Conservation (phyloP, 1,140 invertebrate species). For the Bombus cullumanus region DNA sequence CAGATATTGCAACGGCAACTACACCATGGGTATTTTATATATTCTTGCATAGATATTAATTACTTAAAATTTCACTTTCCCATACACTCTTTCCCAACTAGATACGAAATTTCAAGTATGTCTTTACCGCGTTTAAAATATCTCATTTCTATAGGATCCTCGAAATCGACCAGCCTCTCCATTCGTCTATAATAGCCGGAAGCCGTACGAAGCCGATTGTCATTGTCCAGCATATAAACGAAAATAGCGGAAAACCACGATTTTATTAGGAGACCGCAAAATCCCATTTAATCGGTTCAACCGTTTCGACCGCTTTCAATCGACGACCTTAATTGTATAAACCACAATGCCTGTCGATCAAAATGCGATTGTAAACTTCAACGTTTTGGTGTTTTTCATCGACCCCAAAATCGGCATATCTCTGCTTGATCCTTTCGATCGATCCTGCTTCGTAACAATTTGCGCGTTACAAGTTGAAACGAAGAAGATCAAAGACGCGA, state of each 20-base stretch:
- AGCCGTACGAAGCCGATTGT: slow-evolving; percentile 26
- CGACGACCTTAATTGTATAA: slow-evolving; percentile 57
- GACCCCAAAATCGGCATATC: too few species aligned
- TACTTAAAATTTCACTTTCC: too few species aligned
- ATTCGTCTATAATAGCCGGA: slow-evolving; percentile 19
- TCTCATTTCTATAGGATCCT: neutral
- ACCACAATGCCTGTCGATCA: slow-evolving; percentile 37
- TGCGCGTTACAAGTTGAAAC: neutral
- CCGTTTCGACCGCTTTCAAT: slow-evolving; percentile 53
- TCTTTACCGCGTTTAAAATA: neutral
- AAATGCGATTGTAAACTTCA: slow-evolving; percentile 28
- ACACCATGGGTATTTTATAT: too few species aligned
- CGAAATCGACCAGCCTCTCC: slow-evolving; percentile 9
- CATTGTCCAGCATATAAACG: neutral
- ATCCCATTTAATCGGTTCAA: slow-evolving; percentile 56
- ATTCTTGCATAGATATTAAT: too few species aligned
- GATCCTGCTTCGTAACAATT: accelerated
- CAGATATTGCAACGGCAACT: too few species aligned
- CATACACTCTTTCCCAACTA: too few species aligned
- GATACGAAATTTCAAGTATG: too few species aligned
- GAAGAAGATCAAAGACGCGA: neutral
- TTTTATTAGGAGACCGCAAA: slow-evolving; percentile 60
- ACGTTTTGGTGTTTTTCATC: slow-evolving; percentile 7
- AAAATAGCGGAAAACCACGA: slow-evolving; percentile 53
- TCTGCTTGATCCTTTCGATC: neutral